Evolutionary conservation across 30 jellyfish, hydroid and myxozoan genomes (phyloP), one percentile per base, ranked within the genome.

Genomic region (Aurelia coerulea): DNA sequence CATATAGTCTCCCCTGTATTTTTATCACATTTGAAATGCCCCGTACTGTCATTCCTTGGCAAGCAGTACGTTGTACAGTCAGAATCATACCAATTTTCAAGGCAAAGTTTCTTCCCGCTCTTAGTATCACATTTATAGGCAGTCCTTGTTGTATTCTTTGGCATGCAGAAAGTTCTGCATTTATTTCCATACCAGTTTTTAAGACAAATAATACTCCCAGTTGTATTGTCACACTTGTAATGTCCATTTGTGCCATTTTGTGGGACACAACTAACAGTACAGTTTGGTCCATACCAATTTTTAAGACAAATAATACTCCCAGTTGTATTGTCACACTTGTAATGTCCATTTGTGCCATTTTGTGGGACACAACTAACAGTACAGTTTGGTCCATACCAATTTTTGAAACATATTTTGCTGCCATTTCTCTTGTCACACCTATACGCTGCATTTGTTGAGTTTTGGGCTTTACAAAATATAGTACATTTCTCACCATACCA

Each of bases 311-410:
- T 37, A 35, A 1, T 66, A 0, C 60, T 68, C 31, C 88, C 83
- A 31, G 51, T 46, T 32, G 15, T 13, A 23, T 56, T 50, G 67
- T 70, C 63, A 34, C 94, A 85, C 2, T 41, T 18, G 72, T 71
- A 85, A 63, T 74, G 76, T 37, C 80, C 88, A 6, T 0, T 9
- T 0, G 67, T 72, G n/a, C 64, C 87, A 60, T 42, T 74, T 60
- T 46, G 59, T 49, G 53, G 66, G 29, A 4, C 17, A 58, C 90
- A 87, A 39, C 52, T 16, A 10, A 23, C 37, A 23, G 41, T 35
- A 60, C 96, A 84, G 74, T 51, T 53, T 2, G 32, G n/a, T 2
- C 90, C 88, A 37, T 86, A 86, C 96, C 96, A 87, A 23, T 63
- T 41, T 37, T 54, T 33, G 51, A 41, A 23, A 60, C 96, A 87